Conservation (phyloP, 1,140 invertebrate species). For the Ditylenchus dipsaci region DNA sequence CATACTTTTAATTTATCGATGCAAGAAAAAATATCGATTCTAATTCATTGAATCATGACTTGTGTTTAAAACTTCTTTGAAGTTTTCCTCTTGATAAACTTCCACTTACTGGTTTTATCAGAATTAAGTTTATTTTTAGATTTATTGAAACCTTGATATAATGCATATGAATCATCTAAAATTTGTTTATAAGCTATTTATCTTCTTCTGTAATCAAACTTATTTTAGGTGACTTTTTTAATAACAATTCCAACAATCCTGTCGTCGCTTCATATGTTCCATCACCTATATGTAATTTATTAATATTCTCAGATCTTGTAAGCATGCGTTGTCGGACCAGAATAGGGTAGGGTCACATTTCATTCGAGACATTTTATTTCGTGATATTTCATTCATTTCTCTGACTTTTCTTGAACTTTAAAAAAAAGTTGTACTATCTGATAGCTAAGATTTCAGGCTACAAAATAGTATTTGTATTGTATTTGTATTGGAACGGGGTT, state of each 20-base stretch:
- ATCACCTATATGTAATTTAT: slow-evolving; percentile 25
- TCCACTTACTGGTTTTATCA: slow-evolving; percentile 8
- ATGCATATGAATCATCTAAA: slow-evolving; percentile 31
- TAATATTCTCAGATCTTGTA: too few relatives aligned
- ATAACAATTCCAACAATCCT: slow-evolving; percentile 30
- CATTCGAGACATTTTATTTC: too few relatives aligned
- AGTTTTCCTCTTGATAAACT: not conserved
- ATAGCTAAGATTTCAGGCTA: too few relatives aligned
- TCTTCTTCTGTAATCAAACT: slow-evolving; percentile 30
- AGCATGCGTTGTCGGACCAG: too few relatives aligned
- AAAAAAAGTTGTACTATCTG: too few relatives aligned
- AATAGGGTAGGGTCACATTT: too few relatives aligned
- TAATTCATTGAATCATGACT: not conserved
- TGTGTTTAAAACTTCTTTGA: slow-evolving; percentile 21
- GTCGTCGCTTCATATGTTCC: slow-evolving; percentile 23
- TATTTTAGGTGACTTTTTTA: slow-evolving; percentile 30
- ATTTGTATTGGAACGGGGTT: too few relatives aligned
- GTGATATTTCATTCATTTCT: too few relatives aligned
- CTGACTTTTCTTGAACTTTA: too few relatives aligned
- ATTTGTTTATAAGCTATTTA: slow-evolving; percentile 36
- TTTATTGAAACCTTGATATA: slow-evolving; percentile 33
- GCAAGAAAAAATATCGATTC: slow-evolving; percentile 11
- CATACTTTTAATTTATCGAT: not conserved
- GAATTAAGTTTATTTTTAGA: slow-evolving; percentile 17
- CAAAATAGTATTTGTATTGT: too few relatives aligned